Evolutionary conservation across 2,113 vertebrate genomes (phyloP), one percentile per base, ranked within the genome.

Genomic region (Cyanoliseus patagonus): DNA sequence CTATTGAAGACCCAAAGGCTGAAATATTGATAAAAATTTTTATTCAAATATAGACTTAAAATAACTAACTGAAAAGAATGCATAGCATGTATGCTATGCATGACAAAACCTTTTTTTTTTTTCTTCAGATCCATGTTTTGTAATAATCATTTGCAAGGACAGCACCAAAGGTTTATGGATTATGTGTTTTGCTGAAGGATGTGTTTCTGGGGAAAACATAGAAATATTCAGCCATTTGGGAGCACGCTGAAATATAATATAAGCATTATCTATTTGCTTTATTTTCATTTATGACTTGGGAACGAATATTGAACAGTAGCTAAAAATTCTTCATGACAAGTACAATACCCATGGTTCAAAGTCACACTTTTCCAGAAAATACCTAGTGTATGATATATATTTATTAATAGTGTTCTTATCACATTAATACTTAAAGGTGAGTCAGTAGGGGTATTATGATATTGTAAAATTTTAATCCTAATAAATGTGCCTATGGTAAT

Each of bases 381-480:
- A 96, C 57, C 51, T 95, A 49, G 33, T 91, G 22, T 70, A 77
- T 69, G 31, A 94, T 90, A 74, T 81, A 87, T 79, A 96, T 96
- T 91, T 97, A 97, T 97, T 97, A 97, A 96, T 57, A 92, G 66
- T 94, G 64, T 91, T 97, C 82, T 67, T 97, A 96, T 95, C 92
- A 92, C 57, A 77, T 97, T 97, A 98, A 97, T 96, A 95, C 92
- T 97, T 98, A 95, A 96, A 97, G 88, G 94, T 81, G 76, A 97
- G 81, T 83, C 88, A 92, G 94, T 97, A 94, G 57, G 83, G 44
- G 41, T 97, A 97, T 97, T 98, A 97, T 92, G 93, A 95, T 96
- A 97, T 62, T 96, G 94, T 98, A 98, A 98, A 98, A 97, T 95
- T 97, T 97, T 97, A 91, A 97, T 93, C 87, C 90, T 96, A 97